phyloP scores from a whole-genome alignment of 2,113 vertebrate genomes.

The Alligator mississippiensis region DNA sequence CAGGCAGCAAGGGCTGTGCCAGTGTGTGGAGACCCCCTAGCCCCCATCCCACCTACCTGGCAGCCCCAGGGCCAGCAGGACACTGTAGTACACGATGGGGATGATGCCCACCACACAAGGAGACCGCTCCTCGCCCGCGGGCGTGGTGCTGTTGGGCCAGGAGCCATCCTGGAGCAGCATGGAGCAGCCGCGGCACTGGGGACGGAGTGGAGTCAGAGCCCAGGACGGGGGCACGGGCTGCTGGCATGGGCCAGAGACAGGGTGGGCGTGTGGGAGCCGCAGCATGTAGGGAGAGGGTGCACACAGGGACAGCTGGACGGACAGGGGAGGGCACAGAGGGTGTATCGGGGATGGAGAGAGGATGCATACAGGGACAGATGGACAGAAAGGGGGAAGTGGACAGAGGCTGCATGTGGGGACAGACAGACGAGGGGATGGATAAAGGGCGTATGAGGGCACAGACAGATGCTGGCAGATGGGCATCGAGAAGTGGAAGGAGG shows the following conservation, averaged over 20 bases:
- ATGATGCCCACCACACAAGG: conserved; percentile 86
- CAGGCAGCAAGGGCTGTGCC: not conserved
- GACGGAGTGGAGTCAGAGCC: rapidly evolving
- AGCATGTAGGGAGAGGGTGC: no score
- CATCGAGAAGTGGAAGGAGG: not conserved
- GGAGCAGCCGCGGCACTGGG: not conserved
- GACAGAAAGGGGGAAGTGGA: not conserved
- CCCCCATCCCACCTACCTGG: conserved; percentile 82
- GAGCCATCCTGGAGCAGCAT: conserved; percentile 59
- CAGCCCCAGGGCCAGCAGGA: conserved; percentile 89
- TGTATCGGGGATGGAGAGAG: not conserved
- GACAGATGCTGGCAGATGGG: no score
- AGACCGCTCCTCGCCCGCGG: conserved; percentile 70
- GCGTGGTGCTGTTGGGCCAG: conserved; percentile 77
- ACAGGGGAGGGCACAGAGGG: not conserved
- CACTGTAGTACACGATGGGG: conserved; percentile 90
- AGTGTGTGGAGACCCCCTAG: not conserved
- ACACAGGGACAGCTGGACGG: not conserved
- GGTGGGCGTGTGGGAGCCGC: no score
- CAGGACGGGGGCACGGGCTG: rapidly evolving
- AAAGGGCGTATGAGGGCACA: not conserved
- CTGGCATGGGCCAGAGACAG: no score
- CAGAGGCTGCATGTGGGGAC: not conserved
- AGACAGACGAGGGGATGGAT: not conserved
- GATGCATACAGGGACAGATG: not conserved